A percentile compares a stretch with the other conserved stretches of the same genome.
Evolutionary conservation across 2,113 vertebrate species (phyloP).

Genomic region (Suncus etruscus): DNA sequence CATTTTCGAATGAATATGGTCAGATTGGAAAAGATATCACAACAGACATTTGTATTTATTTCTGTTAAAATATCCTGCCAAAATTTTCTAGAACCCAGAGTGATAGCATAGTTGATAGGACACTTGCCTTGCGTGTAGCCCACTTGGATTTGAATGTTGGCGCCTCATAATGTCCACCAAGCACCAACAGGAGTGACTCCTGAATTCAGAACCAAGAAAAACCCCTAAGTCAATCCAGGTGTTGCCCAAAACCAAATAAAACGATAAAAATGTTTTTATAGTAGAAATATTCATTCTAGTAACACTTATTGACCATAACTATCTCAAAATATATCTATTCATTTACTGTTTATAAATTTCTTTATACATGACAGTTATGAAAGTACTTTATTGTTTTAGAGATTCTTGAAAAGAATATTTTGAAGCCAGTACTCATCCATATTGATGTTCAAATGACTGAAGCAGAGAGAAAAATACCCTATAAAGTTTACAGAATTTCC

Average conservation of each 20-base stretch:
- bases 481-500: conserved; percentile 56
- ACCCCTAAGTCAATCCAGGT: too few species aligned
- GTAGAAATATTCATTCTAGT: conserved; percentile 30
- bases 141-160: too few species aligned
- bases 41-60: conserved; percentile 1
- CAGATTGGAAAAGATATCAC: background rate
- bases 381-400: background rate
- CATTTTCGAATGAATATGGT: background rate
- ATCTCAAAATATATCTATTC: conserved; percentile 57
- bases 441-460: conserved; percentile 46
- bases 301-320: conserved; percentile 57
- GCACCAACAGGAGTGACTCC: too few species aligned
- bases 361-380: conserved; percentile 52
- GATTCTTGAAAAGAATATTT: conserved; percentile 67
- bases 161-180: too few species aligned
- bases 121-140: too few species aligned
- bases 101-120: too few species aligned
- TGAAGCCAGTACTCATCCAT: conserved; percentile 73
- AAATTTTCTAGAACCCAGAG: conserved; percentile 18
- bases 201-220: too few species aligned
- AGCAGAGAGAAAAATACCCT: conserved; percentile 13
- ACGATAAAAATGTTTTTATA: background rate
- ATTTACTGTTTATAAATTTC: conserved; percentile 54
- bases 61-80: background rate
- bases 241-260: too few species aligned